These are phyloP conservation scores for Olivierus martensii DNA, from an alignment of 1,140 invertebrate species.

Conservation along the genomic window DNA sequence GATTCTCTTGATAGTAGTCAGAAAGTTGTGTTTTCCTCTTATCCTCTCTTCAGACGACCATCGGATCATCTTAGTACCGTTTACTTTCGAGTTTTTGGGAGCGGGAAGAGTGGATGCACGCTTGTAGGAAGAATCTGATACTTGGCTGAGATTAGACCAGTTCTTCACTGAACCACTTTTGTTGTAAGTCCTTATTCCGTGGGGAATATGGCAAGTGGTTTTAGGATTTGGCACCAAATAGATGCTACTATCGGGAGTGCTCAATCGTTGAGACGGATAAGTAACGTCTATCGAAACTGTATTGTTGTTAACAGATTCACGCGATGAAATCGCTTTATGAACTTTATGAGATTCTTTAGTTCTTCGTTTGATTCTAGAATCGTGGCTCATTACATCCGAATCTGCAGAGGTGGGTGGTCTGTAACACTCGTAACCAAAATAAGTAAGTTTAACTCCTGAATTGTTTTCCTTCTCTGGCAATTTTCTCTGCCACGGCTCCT, in stretches of 20 bases:
- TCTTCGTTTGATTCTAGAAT: neutral
- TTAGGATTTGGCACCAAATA: neutral
- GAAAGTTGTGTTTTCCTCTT: slow-evolving; percentile 1
- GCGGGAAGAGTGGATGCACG: neutral
- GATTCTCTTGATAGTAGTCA: slow-evolving; percentile 12
- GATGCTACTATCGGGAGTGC: neutral
- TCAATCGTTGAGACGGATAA: neutral
- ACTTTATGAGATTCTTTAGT: neutral
- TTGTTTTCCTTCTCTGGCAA: neutral
- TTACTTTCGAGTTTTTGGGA: neutral
- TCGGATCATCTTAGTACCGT: slow-evolving; percentile 6
- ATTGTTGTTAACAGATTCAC: too few relatives aligned
- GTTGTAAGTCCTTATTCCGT: neutral
- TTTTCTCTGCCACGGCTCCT: neutral
- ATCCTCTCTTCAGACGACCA: slow-evolving; percentile 12
- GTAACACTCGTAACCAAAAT: slow-evolving; percentile 16
- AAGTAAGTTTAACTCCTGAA: slow-evolving; percentile 6
- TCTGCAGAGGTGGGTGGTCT: neutral
- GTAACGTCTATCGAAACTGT: too few relatives aligned
- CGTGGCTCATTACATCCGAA: neutral
- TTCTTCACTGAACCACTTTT: neutral
- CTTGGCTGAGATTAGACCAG: neutral
- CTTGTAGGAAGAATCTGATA: neutral
- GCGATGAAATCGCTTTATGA: neutral
- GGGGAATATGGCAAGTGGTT: neutral